These are phyloP conservation scores for Cydia fagiglandana DNA, from an alignment of 1,140 invertebrate genomes.

Conservation along the genomic window DNA sequence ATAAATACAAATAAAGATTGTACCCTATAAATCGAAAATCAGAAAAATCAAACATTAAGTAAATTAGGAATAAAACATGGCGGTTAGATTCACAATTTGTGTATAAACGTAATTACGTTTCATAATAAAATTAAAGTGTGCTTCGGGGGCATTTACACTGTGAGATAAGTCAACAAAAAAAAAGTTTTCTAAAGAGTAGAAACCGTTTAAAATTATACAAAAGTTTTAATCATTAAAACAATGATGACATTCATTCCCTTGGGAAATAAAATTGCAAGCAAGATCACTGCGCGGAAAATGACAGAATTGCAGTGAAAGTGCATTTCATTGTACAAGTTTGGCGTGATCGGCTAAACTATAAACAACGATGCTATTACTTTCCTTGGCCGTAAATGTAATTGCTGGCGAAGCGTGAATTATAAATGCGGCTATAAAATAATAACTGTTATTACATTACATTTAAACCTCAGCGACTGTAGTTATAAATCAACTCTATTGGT, in stretches of 20 bases:
- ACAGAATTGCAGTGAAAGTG: slow-evolving; percentile 18
- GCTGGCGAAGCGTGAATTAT: neutral
- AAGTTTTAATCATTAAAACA: neutral
- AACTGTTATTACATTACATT: neutral
- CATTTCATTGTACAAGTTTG: slow-evolving; percentile 21
- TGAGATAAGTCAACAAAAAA: neutral
- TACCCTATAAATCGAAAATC: too few relatives aligned
- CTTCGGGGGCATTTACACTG: too few relatives aligned
- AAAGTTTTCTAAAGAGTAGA: too few relatives aligned
- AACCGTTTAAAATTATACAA: neutral
- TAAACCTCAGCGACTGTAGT: neutral
- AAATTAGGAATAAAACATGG: too few relatives aligned
- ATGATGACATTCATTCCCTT: neutral
- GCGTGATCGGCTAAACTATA: slow-evolving; percentile 7
- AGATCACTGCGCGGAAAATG: slow-evolving; percentile 27
- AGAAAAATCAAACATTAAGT: too few relatives aligned
- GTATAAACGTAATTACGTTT: too few relatives aligned
- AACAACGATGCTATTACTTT: slow-evolving; percentile 8
- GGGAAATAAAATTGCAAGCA: slow-evolving; percentile 24
- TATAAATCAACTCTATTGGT: neutral
- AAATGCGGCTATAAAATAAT: neutral
- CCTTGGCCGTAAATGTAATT: slow-evolving; percentile 5
- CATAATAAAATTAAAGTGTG: too few relatives aligned
- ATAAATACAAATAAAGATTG: too few relatives aligned
- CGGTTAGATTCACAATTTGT: too few relatives aligned